These are phyloP conservation scores for Andricus quercusramuli DNA, from an alignment of 2,888 invertebrate genomes.

Conservation along the genomic window DNA sequence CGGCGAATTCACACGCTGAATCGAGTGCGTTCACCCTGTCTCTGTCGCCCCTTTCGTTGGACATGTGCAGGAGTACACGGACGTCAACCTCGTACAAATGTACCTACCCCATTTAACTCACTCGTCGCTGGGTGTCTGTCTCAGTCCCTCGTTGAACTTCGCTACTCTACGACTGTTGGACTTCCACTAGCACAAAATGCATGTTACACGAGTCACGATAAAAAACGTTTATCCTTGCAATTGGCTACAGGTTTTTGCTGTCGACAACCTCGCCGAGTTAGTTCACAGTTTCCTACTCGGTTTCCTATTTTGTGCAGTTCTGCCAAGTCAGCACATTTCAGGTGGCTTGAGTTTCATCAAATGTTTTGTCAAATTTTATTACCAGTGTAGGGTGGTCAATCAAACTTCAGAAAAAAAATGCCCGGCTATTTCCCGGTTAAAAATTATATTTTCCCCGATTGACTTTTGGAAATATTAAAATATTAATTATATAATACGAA, in stretches of 20 bases:
- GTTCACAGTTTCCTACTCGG: conserved; percentile 24
- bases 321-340: neutral
- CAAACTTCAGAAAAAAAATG: too few relatives aligned
- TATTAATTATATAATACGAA: too few relatives aligned
- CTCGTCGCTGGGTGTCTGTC: neutral
- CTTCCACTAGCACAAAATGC: conserved; percentile 35
- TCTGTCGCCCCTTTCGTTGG: conserved; percentile 24
- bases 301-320: conserved; percentile 1
- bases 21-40: conserved; percentile 42
- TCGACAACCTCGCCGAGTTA: conserved; percentile 2
- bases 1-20: neutral
- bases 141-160: conserved; percentile 24
- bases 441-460: too few relatives aligned
- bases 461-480: too few relatives aligned
- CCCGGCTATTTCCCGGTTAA: too few relatives aligned
- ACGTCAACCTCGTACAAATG: conserved; percentile 36
- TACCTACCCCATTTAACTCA: conserved; percentile 41
- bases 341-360: neutral
- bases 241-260: conserved; percentile 22
- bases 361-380: neutral
- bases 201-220: conserved; percentile 14
- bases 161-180: conserved; percentile 26
- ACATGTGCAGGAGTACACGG: conserved; percentile 29
- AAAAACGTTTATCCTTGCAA: conserved; percentile 37
- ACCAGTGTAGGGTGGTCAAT: neutral